phyloP scores from a whole-genome alignment of 2,113 vertebrate species.

The Promerops cafer region DNA sequence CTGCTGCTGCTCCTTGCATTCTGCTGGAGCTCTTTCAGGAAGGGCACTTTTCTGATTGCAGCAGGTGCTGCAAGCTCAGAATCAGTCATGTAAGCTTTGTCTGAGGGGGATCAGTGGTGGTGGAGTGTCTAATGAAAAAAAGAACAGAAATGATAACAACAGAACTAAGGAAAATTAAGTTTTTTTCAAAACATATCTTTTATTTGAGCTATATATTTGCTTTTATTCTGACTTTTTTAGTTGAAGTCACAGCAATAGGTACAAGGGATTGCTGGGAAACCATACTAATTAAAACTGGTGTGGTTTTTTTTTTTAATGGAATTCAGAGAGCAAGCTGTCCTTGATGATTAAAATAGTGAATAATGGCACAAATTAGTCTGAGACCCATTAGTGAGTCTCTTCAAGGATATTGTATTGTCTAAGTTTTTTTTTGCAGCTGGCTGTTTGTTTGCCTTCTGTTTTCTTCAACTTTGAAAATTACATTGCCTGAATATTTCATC shows the following conservation, averaged over 20 bases:
- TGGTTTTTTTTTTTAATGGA: background rate
- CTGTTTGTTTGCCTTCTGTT: background rate
- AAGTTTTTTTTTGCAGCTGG: background rate
- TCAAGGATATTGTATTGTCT: background rate
- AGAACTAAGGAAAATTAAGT: background rate
- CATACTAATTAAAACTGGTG: constrained; percentile 19
- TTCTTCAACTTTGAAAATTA: background rate
- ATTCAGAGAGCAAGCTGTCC: background rate
- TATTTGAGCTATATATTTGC: background rate
- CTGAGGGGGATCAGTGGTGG: background rate
- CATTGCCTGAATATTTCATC: background rate
- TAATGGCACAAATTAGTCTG: background rate
- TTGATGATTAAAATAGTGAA: constrained; percentile 31
- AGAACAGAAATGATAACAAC: background rate
- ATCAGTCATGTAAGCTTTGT: background rate
- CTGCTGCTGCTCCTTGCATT: background rate
- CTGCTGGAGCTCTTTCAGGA: background rate
- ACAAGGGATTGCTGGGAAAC: background rate
- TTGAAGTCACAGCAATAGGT: background rate
- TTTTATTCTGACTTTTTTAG: background rate
- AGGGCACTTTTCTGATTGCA: background rate
- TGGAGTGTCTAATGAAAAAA: background rate
- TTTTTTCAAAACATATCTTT: background rate
- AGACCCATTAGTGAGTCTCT: background rate
- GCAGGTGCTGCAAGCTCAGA: background rate